Conservation (phyloP, 1,140 invertebrate species). For the Bombus consobrinus region DNA sequence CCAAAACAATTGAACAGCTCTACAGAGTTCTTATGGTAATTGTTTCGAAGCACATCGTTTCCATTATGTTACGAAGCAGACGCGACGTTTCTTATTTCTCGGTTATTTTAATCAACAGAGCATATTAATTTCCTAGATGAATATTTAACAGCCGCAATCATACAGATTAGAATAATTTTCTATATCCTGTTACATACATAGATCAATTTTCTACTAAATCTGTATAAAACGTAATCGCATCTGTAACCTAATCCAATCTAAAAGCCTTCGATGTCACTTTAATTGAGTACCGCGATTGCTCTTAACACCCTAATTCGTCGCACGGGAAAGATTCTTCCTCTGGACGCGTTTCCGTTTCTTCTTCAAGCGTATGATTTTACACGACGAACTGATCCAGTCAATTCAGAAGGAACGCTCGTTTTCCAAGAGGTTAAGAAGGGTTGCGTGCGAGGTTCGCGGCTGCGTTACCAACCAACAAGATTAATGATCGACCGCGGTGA, state of each 20-base stretch:
- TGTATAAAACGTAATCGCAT: too few relatives aligned
- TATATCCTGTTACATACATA: too few relatives aligned
- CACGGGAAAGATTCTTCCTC: too few relatives aligned
- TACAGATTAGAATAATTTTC: too few relatives aligned
- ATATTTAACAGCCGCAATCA: background rate
- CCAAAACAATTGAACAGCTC: background rate
- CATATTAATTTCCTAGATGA: background rate
- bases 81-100: background rate
- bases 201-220: too few relatives aligned
- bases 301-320: too few relatives aligned
- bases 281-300: too few relatives aligned
- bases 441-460: slow-evolving; percentile 29
- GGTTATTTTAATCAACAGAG: background rate
- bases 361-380: background rate
- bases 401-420: slow-evolving; percentile 28
- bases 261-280: too few relatives aligned
- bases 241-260: too few relatives aligned
- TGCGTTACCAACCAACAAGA: slow-evolving; percentile 42
- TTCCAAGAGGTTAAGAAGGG: slow-evolving; percentile 21
- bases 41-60: too few relatives aligned
- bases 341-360: background rate
- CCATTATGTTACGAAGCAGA: background rate
- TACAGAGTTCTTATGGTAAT: too few relatives aligned
- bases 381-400: too few relatives aligned
- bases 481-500: slow-evolving; percentile 53